phyloP scores from a whole-genome alignment of 2,113 vertebrate genomes.

The Erythrocebus patas region DNA sequence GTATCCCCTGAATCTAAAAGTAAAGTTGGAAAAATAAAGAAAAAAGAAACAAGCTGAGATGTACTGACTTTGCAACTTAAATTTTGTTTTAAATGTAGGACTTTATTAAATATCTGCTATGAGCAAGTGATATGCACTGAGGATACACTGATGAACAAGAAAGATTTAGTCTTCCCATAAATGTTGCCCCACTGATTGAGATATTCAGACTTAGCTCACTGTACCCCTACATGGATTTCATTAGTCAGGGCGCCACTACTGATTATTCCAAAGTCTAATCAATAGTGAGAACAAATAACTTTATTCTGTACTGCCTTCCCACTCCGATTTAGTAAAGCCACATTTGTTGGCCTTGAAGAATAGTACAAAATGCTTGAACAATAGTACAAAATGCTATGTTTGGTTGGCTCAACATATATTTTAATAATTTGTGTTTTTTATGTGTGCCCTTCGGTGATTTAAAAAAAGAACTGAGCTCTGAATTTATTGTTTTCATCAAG shows the following conservation, averaged over 20 bases:
- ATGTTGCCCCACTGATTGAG: accelerated
- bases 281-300: neutral
- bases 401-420: neutral
- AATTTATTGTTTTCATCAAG: slow-evolving; percentile 17
- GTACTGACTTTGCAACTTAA: neutral
- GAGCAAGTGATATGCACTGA: neutral
- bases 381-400: neutral
- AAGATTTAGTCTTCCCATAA: neutral
- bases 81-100: neutral
- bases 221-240: neutral
- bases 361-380: neutral
- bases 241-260: neutral
- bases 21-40: too few species aligned
- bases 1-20: too few species aligned
- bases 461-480: neutral
- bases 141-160: too few species aligned
- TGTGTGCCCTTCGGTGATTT: neutral
- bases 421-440: neutral
- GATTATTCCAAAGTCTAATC: neutral
- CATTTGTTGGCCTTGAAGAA: neutral
- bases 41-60: neutral
- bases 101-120: neutral
- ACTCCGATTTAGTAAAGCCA: neutral
- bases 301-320: neutral
- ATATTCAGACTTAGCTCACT: neutral